Evolutionary conservation across 1,140 invertebrate species (phyloP), one percentile per base, ranked within the genome.

Genomic region (Caenorhabditis remanei): DNA sequence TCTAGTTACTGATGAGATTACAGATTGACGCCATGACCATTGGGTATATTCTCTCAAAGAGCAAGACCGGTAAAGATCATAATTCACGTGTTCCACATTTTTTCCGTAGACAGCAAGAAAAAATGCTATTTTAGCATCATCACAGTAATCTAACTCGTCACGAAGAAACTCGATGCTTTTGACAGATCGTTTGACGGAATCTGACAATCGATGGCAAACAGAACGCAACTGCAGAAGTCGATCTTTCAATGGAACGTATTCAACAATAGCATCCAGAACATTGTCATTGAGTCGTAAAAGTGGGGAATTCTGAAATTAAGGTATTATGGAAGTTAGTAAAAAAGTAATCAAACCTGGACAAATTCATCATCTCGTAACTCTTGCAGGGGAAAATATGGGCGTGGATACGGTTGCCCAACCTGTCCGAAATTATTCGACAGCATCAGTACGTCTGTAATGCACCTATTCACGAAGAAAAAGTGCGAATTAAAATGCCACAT

Each of bases 11-110:
- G 46, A 85, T 13, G 83, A 56, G 8, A 88, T 48, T 6, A 88
- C 83, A 7, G 87, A 79, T 48, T 88, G 87, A 8, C 87, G 61
- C 87, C 87, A 88, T 24, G 67, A 41, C 87, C 87, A 88, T 65
- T 88, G 87, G 11, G 63, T 79, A 40, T 48, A 75, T 79, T 88
- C 71, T 9, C 71, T 46, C 4, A 79, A n/a, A 21, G 46, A 50
- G 46, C 71, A 79, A 11, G 71, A 79, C 8, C 71, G 71, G n/a
- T 46, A 79, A 53, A 79, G 24, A 41, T 79, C 71, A 11, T 53
- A 79, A 14, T 79, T 79, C 46, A 79, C 53, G n/a, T 50, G 71
- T 24, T 50, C 46, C 16, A 79, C 46, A 79, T 50, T 79, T n/a
- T 79, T 79, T 21, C 71, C 71, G 14, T 79, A 79, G 9, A 79